These are phyloP conservation scores for Oncorhynchus kisutch DNA, from an alignment of 2,113 vertebrate species.

Conservation along the genomic window DNA sequence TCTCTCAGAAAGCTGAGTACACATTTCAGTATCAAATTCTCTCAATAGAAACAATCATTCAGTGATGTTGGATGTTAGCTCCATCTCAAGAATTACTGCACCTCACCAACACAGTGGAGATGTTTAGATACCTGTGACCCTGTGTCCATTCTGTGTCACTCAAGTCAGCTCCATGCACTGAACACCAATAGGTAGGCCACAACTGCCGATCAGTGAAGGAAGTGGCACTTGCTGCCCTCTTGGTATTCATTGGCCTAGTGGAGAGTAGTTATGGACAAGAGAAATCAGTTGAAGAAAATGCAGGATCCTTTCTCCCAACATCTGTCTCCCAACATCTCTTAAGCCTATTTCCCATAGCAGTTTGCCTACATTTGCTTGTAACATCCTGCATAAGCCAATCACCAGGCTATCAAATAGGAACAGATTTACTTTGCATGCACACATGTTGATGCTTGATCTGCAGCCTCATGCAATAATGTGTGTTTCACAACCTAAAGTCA, in stretches of 20 bases:
- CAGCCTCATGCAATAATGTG: constrained; percentile 17
- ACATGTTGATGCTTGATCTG: constrained; percentile 34
- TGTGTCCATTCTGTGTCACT: too few relatives aligned
- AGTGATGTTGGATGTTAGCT: too few relatives aligned
- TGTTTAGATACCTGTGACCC: too few relatives aligned
- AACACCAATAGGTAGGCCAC: too few relatives aligned
- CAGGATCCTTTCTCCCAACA: constrained; percentile 25
- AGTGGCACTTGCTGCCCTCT: neutral
- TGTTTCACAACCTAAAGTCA: constrained; percentile 20
- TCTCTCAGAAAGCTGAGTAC: too few relatives aligned
- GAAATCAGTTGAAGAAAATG: constrained; percentile 11
- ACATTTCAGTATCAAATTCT: too few relatives aligned
- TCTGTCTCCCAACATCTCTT: constrained; percentile 25
- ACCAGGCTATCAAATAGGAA: constrained; percentile 22
- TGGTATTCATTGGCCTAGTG: neutral
- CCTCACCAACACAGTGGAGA: too few relatives aligned
- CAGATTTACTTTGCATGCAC: constrained; percentile 36
- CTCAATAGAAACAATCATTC: too few relatives aligned
- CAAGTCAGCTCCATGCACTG: too few relatives aligned
- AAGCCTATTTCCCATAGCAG: constrained; percentile 25
- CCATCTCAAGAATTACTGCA: too few relatives aligned
- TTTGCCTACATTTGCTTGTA: constrained; percentile 38
- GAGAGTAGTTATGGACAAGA: neutral
- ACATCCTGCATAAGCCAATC: constrained; percentile 28
- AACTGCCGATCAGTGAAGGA: neutral